phyloP scores from a whole-genome alignment of 2,113 vertebrate genomes.

The Paraplagusia blochii region DNA sequence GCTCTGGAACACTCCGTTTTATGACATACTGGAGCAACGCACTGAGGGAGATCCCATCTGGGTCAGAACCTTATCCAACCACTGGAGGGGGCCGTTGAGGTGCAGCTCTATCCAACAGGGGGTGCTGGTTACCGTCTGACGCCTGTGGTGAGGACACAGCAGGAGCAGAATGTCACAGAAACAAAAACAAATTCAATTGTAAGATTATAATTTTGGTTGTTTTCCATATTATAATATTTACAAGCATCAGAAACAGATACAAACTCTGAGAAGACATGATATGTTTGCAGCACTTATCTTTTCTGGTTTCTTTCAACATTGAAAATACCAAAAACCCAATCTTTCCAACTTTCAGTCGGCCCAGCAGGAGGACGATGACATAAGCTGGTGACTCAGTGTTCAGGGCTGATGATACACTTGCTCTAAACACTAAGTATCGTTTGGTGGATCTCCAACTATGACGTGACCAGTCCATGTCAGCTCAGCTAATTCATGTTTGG shows the following conservation, averaged over 20 bases:
- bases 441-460: background rate
- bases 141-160: slow-evolving; percentile 68
- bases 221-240: too few relatives aligned
- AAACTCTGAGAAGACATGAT: too few relatives aligned
- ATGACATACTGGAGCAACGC: slow-evolving; percentile 98
- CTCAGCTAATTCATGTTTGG: background rate
- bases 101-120: slow-evolving; percentile 99
- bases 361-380: background rate
- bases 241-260: too few relatives aligned
- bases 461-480: background rate
- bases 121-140: slow-evolving; percentile 97
- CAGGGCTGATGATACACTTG: background rate
- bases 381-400: slow-evolving; percentile 1
- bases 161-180: background rate
- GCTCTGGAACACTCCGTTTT: slow-evolving; percentile 50
- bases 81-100: slow-evolving; percentile 96
- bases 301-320: too few relatives aligned
- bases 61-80: slow-evolving; percentile 98
- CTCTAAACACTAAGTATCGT: background rate
- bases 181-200: too few relatives aligned
- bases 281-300: too few relatives aligned
- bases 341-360: background rate
- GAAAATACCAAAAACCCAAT: too few relatives aligned
- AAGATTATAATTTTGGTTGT: too few relatives aligned
- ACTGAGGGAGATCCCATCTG: slow-evolving; percentile 98